Evolutionary conservation across 2,797 vertebrate genomes (phyloP).

Genomic region (Tokudaia tokunoshimensis): DNA sequence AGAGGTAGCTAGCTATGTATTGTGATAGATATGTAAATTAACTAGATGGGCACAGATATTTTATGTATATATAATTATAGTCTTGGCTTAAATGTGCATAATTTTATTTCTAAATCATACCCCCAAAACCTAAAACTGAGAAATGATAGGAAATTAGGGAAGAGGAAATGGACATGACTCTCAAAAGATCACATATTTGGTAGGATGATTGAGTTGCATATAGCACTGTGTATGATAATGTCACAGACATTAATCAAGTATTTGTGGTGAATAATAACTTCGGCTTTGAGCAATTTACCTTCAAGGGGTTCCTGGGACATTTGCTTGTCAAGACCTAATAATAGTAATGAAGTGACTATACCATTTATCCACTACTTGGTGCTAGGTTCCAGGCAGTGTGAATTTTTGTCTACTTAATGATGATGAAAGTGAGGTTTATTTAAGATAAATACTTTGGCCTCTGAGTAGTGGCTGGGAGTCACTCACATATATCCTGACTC

Average conservation of each 20-base stretch:
- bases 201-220: not conserved
- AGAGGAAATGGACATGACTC: not conserved
- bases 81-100: not conserved
- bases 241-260: not conserved
- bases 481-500: not conserved
- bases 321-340: slow-evolving; percentile 4
- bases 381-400: not conserved
- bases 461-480: not conserved
- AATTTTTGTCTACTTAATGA: slow-evolving; percentile 56
- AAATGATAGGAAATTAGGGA: not conserved
- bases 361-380: slow-evolving; percentile 29
- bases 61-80: not conserved
- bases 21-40: not conserved
- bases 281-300: not conserved
- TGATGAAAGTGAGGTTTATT: slow-evolving; percentile 43
- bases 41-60: not conserved
- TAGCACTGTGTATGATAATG: not conserved
- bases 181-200: not conserved
- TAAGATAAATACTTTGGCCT: slow-evolving; percentile 46
- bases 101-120: not conserved
- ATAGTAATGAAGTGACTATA: slow-evolving; percentile 44
- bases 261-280: slow-evolving; percentile 23
- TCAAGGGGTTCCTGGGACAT: slow-evolving; percentile 18
- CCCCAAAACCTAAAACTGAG: not conserved
- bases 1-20: not conserved